phyloP scores from a whole-genome alignment of 2,888 invertebrate genomes.

The Lydus trimaculatus region DNA sequence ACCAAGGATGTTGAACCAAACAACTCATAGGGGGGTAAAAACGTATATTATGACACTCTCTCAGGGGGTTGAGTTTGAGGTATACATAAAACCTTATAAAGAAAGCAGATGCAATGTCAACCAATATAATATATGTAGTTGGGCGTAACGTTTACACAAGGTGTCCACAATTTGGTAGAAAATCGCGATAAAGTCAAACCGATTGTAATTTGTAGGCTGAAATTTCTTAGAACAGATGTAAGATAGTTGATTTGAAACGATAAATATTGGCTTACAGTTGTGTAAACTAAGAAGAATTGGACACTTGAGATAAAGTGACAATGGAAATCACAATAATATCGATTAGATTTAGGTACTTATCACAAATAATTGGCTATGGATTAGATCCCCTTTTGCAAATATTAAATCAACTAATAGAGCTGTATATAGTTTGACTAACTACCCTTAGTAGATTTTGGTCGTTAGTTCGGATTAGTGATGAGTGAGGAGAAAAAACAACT shows the following conservation, averaged over 20 bases:
- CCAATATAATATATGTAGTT: slow-evolving; percentile 42
- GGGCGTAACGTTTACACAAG: slow-evolving; percentile 48
- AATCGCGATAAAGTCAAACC: slow-evolving; percentile 42
- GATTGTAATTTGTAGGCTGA: slow-evolving; percentile 29
- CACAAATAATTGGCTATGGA: slow-evolving; percentile 38
- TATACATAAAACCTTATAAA: slow-evolving; percentile 31
- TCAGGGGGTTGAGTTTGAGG: slow-evolving; percentile 50
- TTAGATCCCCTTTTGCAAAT: slow-evolving; percentile 30
- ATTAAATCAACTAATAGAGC: slow-evolving; percentile 34
- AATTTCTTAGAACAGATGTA: slow-evolving; percentile 22
- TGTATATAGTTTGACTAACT: slow-evolving; percentile 25
- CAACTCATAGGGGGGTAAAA: slow-evolving; percentile 52
- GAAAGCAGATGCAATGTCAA: slow-evolving; percentile 52
- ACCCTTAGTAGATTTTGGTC: slow-evolving; percentile 23
- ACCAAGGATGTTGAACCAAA: slow-evolving; percentile 52
- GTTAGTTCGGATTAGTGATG: slow-evolving; percentile 15
- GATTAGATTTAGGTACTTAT: slow-evolving; percentile 39
- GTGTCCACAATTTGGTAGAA: slow-evolving; percentile 35
- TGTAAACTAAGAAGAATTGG: slow-evolving; percentile 12
- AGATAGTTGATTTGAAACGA: slow-evolving; percentile 18
- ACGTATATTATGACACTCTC: slow-evolving; percentile 58
- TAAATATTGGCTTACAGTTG: slow-evolving; percentile 20
- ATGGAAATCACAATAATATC: slow-evolving; percentile 35
- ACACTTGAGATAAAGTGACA: slow-evolving; percentile 13
- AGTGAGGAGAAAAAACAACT: slow-evolving; percentile 20